phyloP scores from a whole-genome alignment of 2,113 vertebrate species.

The Hippolais icterina region DNA sequence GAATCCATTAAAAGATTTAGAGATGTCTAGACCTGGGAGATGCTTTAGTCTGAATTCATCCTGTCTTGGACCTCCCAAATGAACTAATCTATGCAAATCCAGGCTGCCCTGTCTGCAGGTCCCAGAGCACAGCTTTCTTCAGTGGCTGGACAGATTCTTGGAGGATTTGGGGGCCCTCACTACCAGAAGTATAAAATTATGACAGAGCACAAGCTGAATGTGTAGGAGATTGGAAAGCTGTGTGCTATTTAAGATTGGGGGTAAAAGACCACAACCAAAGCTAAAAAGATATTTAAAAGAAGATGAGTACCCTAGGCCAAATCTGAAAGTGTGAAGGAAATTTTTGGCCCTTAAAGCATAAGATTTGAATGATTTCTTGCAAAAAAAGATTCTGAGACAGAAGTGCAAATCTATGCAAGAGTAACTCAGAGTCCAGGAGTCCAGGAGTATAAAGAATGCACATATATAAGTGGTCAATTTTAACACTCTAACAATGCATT shows the following conservation, averaged over 20 bases:
- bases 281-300: background rate
- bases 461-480: background rate
- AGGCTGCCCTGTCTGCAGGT: background rate
- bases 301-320: background rate
- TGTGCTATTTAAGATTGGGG: fast-evolving
- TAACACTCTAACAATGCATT: background rate
- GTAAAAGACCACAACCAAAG: background rate
- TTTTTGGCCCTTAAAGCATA: background rate
- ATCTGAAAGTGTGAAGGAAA: background rate
- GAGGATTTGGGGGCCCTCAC: background rate
- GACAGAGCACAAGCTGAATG: background rate
- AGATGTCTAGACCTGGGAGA: background rate
- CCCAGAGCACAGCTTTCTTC: background rate
- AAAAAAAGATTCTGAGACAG: background rate
- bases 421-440: background rate
- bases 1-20: background rate
- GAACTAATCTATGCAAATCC: background rate
- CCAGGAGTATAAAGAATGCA: background rate
- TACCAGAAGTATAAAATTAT: background rate
- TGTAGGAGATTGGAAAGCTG: background rate
- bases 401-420: background rate
- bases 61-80: background rate
- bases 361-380: background rate
- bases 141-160: background rate
- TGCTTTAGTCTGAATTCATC: background rate